phyloP scores from a whole-genome alignment of 1,140 invertebrate genomes.

The Periplaneta americana region DNA sequence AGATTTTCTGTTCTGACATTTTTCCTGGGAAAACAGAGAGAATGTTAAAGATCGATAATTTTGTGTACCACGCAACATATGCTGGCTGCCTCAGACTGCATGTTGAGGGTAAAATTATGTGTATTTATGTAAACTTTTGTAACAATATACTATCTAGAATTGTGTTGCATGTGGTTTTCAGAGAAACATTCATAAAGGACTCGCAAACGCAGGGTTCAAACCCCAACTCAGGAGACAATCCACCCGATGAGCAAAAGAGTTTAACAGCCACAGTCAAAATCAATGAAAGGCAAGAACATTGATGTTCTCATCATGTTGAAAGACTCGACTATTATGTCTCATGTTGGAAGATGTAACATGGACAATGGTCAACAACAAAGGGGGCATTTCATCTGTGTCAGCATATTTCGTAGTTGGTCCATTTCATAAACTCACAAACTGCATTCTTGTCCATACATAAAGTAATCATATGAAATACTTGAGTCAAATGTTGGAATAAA shows the following conservation, averaged over 20 bases:
- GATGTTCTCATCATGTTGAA: not conserved
- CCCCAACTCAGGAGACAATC: not conserved
- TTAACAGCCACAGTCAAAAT: not conserved
- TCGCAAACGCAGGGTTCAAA: not conserved
- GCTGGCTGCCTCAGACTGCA: not conserved
- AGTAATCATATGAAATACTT: too few species aligned
- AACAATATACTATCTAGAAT: not conserved
- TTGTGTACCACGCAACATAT: not conserved
- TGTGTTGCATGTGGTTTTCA: not conserved
- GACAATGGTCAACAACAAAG: not conserved
- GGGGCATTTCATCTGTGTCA: not conserved
- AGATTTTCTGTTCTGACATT: too few species aligned
- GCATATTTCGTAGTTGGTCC: too few species aligned
- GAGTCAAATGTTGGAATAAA: too few species aligned
- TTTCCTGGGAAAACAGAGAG: too few species aligned
- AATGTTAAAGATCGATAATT: too few species aligned
- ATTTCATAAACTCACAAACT: too few species aligned
- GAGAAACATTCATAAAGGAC: not conserved
- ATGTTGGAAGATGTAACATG: not conserved
- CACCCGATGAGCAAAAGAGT: not conserved
- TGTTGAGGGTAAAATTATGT: not conserved
- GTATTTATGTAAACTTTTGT: not conserved
- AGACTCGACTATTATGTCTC: not conserved
- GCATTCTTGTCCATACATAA: too few species aligned
- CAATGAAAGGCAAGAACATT: not conserved